Percentiles rank a stretch among this genome's conserved stretches.
These are phyloP conservation scores for Syrphus vitripennis DNA, from an alignment of 2,888 invertebrate species.

Conservation along the genomic window DNA sequence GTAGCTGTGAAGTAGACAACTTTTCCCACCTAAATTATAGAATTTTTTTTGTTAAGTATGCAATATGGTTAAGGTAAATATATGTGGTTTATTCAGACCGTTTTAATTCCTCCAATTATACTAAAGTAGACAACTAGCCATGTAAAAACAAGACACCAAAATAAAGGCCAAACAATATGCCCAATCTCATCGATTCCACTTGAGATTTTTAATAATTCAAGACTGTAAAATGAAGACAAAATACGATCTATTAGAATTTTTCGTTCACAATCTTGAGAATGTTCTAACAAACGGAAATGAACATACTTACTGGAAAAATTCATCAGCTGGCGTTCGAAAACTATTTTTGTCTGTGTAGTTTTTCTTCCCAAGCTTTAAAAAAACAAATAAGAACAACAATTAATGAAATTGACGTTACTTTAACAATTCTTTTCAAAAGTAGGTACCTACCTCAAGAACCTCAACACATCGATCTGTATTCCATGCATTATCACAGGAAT, in stretches of 20 bases:
- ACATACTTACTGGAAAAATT: slow-evolving; percentile 89
- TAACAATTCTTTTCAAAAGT: too few species aligned
- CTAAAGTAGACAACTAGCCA: slow-evolving; percentile 93
- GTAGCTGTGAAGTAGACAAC: slow-evolving; percentile 93
- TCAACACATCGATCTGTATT: slow-evolving; percentile 88
- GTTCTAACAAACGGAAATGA: background rate
- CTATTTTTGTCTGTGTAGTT: slow-evolving; percentile 72
- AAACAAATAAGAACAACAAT: background rate
- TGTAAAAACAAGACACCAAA: slow-evolving; percentile 87
- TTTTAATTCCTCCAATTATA: slow-evolving; percentile 93
- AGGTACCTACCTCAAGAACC: slow-evolving; percentile 74
- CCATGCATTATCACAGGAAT: slow-evolving; percentile 90
- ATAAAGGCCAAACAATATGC: slow-evolving; percentile 90
- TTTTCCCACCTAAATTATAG: slow-evolving; percentile 77
- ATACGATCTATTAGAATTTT: background rate
- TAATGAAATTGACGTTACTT: background rate
- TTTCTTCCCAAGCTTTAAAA: slow-evolving; percentile 66
- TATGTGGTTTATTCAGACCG: slow-evolving; percentile 77
- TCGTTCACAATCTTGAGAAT: background rate
- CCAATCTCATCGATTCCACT: slow-evolving; percentile 88
- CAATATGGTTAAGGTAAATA: background rate
- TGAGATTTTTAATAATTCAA: slow-evolving; percentile 89
- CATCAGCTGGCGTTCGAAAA: slow-evolving; percentile 87
- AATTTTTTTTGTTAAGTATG: background rate
- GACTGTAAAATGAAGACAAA: slow-evolving; percentile 82